Base-by-base conservation (phyloP, 2,888 invertebrate species). In the Falcaria lacertinaria region DNA sequence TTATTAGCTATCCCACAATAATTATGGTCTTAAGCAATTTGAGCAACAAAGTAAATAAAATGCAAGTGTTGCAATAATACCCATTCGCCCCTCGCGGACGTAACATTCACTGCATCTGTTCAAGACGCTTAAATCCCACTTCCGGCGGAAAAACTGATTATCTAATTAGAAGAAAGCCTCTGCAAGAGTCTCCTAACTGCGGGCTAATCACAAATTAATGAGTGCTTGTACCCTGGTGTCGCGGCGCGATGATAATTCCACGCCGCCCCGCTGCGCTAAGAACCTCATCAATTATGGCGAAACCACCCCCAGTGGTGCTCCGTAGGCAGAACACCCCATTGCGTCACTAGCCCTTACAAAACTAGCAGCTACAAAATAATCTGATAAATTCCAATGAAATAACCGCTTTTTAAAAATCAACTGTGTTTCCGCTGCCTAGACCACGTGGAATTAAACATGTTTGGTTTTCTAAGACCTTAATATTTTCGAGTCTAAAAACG, bases 131-230 rank as follows among this genome's bases (percentile, higher is more conserved):
- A 68, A 73, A 73, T 66, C 62, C 69, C 50, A 54, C 57, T 60
- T 57, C 62, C 64, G 41, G 48, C 59, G 74, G 78, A 85, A 83
- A 82, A 81, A 79, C 75, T 80, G 80, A 82, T 82, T 81, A 80
- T 76, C 76, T 80, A 84, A 87, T 86, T 86, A 84, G 80, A 82
- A 79, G 80, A 80, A 76, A 79, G 79, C 77, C 74, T 69, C 63
- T 64, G 60, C 66, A 75, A 79, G 79, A 69, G 68, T 78, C 71
- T 76, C 71, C 67, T 77, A 74, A 83, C 78, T 74, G 79, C 73
- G 73, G 77, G 81, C 87, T 88, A 89, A 88, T 88, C 88, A 88
- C 80, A 79, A 88, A 89, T 89, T 88, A 89, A 89, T 88, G 87
- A 76, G 75, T 64, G 73, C 80, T 84, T 83, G 85, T 84, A 82